A percentile compares a stretch with the other conserved stretches of the same genome.
These are phyloP conservation scores for Cynaeus angustus DNA, from an alignment of 2,888 invertebrate species.

Conservation along the genomic window DNA sequence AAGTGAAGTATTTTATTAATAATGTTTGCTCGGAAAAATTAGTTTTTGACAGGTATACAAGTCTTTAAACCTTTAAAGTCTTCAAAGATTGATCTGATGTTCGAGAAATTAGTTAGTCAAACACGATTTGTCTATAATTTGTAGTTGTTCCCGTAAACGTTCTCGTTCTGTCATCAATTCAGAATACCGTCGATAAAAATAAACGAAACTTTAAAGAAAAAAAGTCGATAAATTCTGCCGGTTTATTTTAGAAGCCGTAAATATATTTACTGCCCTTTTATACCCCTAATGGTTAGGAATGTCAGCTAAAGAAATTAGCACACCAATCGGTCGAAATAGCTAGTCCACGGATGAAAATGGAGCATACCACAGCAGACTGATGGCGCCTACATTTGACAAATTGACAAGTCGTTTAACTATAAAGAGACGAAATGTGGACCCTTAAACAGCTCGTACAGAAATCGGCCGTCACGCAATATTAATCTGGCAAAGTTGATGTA, in stretches of 20 bases:
- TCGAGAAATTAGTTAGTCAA: slow-evolving; percentile 40
- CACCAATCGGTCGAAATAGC: slow-evolving; percentile 37
- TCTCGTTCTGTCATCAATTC: slow-evolving; percentile 31
- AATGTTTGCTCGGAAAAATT: slow-evolving; percentile 20
- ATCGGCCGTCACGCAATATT: slow-evolving; percentile 45
- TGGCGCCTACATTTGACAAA: slow-evolving; percentile 46
- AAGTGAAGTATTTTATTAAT: slow-evolving; percentile 14
- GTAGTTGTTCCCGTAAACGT: slow-evolving; percentile 32
- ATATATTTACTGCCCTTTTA: slow-evolving; percentile 49
- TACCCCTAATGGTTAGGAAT: slow-evolving; percentile 43
- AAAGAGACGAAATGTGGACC: slow-evolving; percentile 28
- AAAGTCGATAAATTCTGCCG: slow-evolving; percentile 28
- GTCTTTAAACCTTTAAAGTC: too few relatives aligned
- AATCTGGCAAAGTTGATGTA: slow-evolving; percentile 32
- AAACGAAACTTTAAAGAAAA: slow-evolving; percentile 26
- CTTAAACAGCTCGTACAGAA: slow-evolving; percentile 42
- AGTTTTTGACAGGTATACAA: slow-evolving; percentile 10
- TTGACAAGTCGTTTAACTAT: slow-evolving; percentile 44
- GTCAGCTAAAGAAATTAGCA: slow-evolving; percentile 44
- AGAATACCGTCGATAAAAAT: slow-evolving; percentile 33
- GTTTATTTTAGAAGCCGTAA: slow-evolving; percentile 48
- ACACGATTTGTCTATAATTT: slow-evolving; percentile 14
- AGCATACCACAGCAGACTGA: slow-evolving; percentile 40
- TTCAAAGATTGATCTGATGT: too few relatives aligned
- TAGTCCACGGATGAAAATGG: slow-evolving; percentile 23